Base-by-base conservation (phyloP, 2,888 invertebrate genomes). In the Falcaria lacertinaria region DNA sequence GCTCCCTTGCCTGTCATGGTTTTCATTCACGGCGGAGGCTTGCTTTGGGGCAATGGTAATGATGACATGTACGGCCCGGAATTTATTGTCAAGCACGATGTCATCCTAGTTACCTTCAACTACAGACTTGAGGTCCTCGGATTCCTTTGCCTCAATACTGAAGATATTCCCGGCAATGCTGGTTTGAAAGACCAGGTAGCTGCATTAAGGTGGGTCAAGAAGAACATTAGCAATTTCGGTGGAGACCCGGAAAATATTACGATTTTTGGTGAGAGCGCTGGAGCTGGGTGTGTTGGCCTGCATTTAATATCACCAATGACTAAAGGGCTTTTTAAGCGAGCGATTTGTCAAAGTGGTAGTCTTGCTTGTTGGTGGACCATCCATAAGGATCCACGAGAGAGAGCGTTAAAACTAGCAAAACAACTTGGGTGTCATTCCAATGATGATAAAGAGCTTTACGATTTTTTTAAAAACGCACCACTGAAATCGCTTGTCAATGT, bases 311-410 rank as follows among this genome's bases (percentile, higher is more conserved):
- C 89, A 1, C 86, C 87, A 0, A 82, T 89, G 81, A 73, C 74
- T 5, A 77, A 74, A 64, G 85, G 80, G 1, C 61, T 89, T 0
- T 88, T 87, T 16, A 72, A 69, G 28, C 74, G 74, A 50, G 85
- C 90, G 1, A 95, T 95, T 34, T 85, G 92, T 1, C 93, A 94
- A 64, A 95, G 95, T 57, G 95, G 95, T 0, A 91, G 91, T 0
- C 83, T 91, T 0, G 79, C 91, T 13, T 87, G 90, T 0, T 91
- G 91, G 90, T 71, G 92, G 92, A 87, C 90, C 0, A 73, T 74
- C 33, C 74, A 38, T 2, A 44, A 35, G 4, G 43, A 91, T 11
- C 89, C 90, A 0, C 81, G 89, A 13, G 91, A 90, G 76, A 32
- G 67, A 42, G 62, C 65, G 0, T 19, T 60, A 3, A 43, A 49